Conservation (phyloP, 2,888 invertebrate species). For the Sepiola atlantica region DNA sequence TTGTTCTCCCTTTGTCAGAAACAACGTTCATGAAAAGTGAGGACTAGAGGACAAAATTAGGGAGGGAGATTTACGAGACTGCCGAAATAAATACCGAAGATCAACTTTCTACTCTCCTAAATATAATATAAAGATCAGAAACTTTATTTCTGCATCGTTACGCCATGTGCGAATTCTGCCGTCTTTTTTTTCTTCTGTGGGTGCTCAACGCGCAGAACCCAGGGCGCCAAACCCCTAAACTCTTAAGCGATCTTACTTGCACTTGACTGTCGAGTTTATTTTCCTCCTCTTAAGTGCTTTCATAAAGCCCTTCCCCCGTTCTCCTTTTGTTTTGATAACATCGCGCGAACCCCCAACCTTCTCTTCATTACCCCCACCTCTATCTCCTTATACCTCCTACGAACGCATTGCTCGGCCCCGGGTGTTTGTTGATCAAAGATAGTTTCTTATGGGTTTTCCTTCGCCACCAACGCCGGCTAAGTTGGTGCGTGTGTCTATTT, state of each 20-base stretch:
- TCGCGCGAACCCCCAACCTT: neutral
- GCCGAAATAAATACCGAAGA: no score
- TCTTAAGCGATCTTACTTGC: conserved; percentile 8
- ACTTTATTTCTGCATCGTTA: neutral
- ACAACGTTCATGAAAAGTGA: no score
- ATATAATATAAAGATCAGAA: no score
- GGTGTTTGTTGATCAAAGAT: conserved; percentile 8
- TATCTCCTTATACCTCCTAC: neutral
- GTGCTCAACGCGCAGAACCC: neutral
- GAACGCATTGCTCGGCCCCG: neutral
- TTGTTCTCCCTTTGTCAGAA: no score
- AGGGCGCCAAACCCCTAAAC: neutral
- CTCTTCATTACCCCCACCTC: no score
- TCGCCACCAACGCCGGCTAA: neutral
- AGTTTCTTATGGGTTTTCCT: conserved; percentile 16
- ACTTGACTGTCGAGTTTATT: neutral
- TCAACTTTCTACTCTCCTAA: no score
- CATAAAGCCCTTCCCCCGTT: neutral
- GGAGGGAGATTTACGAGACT: no score
- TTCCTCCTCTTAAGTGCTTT: conserved; percentile 15
- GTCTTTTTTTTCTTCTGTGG: neutral
- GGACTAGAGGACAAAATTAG: no score
- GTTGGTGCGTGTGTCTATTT: neutral
- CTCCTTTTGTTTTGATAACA: neutral
- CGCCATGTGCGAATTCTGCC: neutral